Evolutionary conservation across 1,140 invertebrate genomes (phyloP).

Genomic region (Panagrolaimus sp.): DNA sequence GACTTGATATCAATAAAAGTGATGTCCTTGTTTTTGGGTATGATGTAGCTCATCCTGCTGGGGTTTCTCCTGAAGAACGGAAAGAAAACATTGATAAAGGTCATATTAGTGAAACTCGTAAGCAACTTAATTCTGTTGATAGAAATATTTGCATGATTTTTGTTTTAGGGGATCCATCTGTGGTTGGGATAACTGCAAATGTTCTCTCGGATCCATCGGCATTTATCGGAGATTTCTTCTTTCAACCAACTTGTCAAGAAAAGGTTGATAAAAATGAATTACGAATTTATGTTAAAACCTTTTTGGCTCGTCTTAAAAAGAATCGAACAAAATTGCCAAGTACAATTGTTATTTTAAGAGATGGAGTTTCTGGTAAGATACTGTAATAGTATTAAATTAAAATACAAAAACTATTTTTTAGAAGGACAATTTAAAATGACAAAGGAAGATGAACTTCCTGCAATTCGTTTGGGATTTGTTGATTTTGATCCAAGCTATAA

Average conservation of each 20-base stretch:
- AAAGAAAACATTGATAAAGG: slow-evolving; percentile 14
- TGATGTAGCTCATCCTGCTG: slow-evolving; percentile 35
- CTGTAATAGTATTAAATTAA: too few relatives aligned
- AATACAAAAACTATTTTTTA: too few relatives aligned
- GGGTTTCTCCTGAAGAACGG: slow-evolving; percentile 20
- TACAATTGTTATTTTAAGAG: slow-evolving; percentile 36
- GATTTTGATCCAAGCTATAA: slow-evolving; percentile 30
- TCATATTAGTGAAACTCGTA: not conserved
- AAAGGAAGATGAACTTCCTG: slow-evolving; percentile 34
- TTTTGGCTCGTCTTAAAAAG: slow-evolving; percentile 26
- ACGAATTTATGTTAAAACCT: slow-evolving; percentile 13
- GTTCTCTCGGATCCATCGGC: slow-evolving; percentile 31
- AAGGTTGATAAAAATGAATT: slow-evolving; percentile 31
- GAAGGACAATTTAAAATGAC: slow-evolving; percentile 40
- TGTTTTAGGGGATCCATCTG: not conserved
- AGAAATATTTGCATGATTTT: not conserved
- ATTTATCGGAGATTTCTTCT: slow-evolving; percentile 42
- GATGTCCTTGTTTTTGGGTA: slow-evolving; percentile 35
- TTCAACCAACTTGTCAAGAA: slow-evolving; percentile 32
- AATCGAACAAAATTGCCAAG: slow-evolving; percentile 25
- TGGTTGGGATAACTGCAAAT: slow-evolving; percentile 29
- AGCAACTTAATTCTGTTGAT: slow-evolving; percentile 10
- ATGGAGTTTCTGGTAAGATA: slow-evolving; percentile 17
- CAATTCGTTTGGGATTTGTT: slow-evolving; percentile 30
- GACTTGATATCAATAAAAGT: slow-evolving; percentile 23